These are phyloP conservation scores for Arrhamphus sclerolepis DNA, from an alignment of 2,797 vertebrate genomes.

Conservation along the genomic window DNA sequence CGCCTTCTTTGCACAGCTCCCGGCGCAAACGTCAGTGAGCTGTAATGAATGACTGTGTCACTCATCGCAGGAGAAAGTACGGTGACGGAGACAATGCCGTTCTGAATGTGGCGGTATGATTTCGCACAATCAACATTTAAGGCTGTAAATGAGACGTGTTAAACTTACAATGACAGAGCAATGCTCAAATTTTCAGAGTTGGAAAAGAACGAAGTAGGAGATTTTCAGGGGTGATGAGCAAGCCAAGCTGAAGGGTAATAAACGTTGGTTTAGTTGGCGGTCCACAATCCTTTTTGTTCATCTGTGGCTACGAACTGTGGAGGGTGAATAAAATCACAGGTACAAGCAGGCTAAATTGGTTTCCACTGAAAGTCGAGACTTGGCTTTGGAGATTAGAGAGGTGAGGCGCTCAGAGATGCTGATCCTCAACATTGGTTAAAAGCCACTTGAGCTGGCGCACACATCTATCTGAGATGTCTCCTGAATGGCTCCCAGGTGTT, in stretches of 20 bases:
- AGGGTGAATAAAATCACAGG: background rate
- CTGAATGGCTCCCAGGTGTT: background rate
- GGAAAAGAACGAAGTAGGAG: too few relatives aligned
- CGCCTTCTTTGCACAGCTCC: constrained; percentile 1
- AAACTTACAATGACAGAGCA: background rate
- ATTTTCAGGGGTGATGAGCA: background rate
- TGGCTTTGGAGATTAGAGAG: background rate
- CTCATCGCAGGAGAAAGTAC: constrained; percentile 8
- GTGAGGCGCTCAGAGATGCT: background rate
- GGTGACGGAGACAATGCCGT: background rate
- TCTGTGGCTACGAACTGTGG: background rate
- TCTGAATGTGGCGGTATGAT: background rate
- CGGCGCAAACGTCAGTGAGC: constrained; percentile 19
- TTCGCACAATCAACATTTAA: background rate
- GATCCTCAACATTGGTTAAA: background rate
- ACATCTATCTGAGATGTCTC: background rate
- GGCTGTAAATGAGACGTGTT: background rate
- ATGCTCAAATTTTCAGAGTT: background rate
- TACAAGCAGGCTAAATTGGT: too few relatives aligned
- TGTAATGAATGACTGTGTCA: constrained; percentile 5
- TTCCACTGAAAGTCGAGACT: background rate
- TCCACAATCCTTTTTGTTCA: background rate
- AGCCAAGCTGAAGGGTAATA: background rate
- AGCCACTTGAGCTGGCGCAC: background rate
- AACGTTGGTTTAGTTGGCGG: background rate